Evolutionary conservation across 1,140 invertebrate species (phyloP), one percentile per base, ranked within the genome.

Genomic region (Pinna nobilis): DNA sequence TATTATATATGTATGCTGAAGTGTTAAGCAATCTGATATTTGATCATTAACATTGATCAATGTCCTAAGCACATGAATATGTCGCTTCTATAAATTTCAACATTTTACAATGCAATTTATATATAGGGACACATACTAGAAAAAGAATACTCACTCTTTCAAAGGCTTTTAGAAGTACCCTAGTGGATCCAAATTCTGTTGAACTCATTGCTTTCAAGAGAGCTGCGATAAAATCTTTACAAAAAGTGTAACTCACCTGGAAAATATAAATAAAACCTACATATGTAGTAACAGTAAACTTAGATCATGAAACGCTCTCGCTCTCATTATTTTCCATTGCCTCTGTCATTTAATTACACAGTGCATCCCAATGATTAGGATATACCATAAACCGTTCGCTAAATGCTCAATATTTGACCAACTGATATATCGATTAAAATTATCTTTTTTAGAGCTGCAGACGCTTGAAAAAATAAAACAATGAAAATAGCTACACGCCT

Each of bases 231-330:
- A 93, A 93, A 73, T 93, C 92, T 83, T 92, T 92, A 83, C 93
- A 93, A 84, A 93, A 94, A 13, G 91, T 92, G 82, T 93, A 92
- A 23, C 92, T 93, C 1, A 93, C 92, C 92, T 93, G 60, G 0
- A 77, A 71, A 59, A 37, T 33, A 44, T 60, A 57, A 35, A 28
- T 66, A 55, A 23, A 64, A 11, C 39, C 9, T 44, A 44, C 39
- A 44, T 44, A 11, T 9, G 9, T 11, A 9, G 9, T 9, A 44
- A 9, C 9, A 44, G 39, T 44, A 44, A 44, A 44, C n/a, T 44
- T 44, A 44, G 9, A n/a, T 44, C 9, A 44, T 44, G 39, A n/a
- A 44, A 44, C 39, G 9, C n/a, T 44, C 9, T 11, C 9, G 39
- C 39, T 9, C n/a, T n/a, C n/a, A n/a, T n/a, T n/a, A n/a, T n/a